These are phyloP conservation scores for Protosalanx chinensis DNA, from an alignment of 2,797 vertebrate genomes.

Conservation along the genomic window DNA sequence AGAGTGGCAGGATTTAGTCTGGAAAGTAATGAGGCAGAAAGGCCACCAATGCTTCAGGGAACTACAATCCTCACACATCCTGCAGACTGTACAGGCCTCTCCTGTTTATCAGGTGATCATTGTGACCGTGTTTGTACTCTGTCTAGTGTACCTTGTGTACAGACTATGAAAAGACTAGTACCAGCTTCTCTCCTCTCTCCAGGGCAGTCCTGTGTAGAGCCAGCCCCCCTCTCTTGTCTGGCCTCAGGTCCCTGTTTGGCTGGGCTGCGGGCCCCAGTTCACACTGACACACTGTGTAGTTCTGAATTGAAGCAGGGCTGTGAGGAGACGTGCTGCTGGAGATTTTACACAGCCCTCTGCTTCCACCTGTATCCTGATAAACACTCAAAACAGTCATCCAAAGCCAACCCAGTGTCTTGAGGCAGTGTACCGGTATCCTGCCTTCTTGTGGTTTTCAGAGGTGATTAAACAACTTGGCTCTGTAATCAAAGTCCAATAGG, in stretches of 20 bases:
- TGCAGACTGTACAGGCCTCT: neutral
- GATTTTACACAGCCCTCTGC: slow-evolving; percentile 44
- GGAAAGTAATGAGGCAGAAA: slow-evolving; percentile 54
- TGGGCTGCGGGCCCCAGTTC: slow-evolving; percentile 35
- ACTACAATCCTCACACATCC: slow-evolving; percentile 31
- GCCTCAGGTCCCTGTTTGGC: slow-evolving; percentile 31
- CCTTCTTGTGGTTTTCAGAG: slow-evolving; percentile 66
- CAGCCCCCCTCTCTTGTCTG: slow-evolving; percentile 16
- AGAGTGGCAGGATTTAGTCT: slow-evolving; percentile 49
- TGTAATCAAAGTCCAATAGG: slow-evolving; percentile 62
- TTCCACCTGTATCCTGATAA: slow-evolving; percentile 55
- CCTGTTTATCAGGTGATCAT: slow-evolving; percentile 9
- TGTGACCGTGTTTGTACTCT: neutral
- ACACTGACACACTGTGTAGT: slow-evolving; percentile 42
- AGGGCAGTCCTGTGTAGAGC: slow-evolving; percentile 6
- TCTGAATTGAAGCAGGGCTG: slow-evolving; percentile 37
- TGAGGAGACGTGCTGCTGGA: slow-evolving; percentile 33
- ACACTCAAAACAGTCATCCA: slow-evolving; percentile 20
- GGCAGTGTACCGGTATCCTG: slow-evolving; percentile 46
- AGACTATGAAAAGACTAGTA: slow-evolving; percentile 1
- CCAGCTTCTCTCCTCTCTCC: slow-evolving; percentile 16
- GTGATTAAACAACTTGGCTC: slow-evolving; percentile 70
- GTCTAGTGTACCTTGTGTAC: slow-evolving; percentile 11
- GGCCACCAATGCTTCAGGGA: slow-evolving; percentile 29
- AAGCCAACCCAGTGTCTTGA: slow-evolving; percentile 53